phyloP scores from a whole-genome alignment of 2,888 invertebrate genomes.

The Acrobasis repandana region DNA sequence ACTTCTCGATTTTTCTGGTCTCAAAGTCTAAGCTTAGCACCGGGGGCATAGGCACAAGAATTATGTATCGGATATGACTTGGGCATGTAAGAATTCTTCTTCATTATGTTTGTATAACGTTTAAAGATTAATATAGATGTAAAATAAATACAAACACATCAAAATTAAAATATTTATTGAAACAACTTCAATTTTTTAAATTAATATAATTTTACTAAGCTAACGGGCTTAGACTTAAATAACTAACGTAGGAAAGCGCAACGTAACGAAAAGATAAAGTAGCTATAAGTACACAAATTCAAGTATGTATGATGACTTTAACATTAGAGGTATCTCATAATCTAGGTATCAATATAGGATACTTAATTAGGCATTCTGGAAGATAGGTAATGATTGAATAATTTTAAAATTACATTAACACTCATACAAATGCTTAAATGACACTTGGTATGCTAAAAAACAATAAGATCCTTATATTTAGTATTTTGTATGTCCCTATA shows the following conservation, averaged over 20 bases:
- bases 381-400: constrained; percentile 53
- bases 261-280: constrained; percentile 65
- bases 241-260: constrained; percentile 72
- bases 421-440: constrained; percentile 66
- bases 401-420: constrained; percentile 58
- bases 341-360: constrained; percentile 74
- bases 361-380: constrained; percentile 61
- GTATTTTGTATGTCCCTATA: constrained; percentile 65
- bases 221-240: constrained; percentile 68
- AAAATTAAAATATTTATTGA: constrained; percentile 82
- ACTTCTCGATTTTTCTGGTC: too few relatives aligned
- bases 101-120: too few relatives aligned
- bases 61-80: too few relatives aligned
- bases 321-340: constrained; percentile 42
- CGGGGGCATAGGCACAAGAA: too few relatives aligned
- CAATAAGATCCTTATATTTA: constrained; percentile 53
- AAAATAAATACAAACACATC: constrained; percentile 40
- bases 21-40: too few relatives aligned
- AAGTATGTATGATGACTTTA: constrained; percentile 41
- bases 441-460: constrained; percentile 48
- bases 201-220: constrained; percentile 74
- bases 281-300: constrained; percentile 69
- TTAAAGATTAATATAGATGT: constrained; percentile 12
- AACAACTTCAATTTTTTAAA: constrained; percentile 76
- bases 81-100: too few relatives aligned